Base-by-base conservation (phyloP, 1,140 invertebrate species). In the Daktulosphaira vitifoliae region DNA sequence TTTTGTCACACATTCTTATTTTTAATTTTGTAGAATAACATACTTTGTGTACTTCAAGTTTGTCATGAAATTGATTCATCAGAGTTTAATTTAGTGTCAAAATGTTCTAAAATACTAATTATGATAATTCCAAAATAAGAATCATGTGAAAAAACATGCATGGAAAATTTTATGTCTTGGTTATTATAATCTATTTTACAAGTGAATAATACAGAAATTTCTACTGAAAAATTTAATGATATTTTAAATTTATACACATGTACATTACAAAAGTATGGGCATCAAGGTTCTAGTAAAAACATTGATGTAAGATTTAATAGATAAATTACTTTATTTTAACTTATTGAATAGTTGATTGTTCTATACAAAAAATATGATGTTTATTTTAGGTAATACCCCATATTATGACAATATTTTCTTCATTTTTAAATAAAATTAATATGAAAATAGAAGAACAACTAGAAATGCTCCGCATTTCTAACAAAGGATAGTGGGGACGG, bases 1-100 rank as follows among this genome's bases (percentile, higher is more conserved):
- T 33, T 33, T 33, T 33, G 11, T 6, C 5, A 6, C 29, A 6
- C 5, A 33, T 33, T 33, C 5, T 11, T 33, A 33, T 33, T 33
- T 11, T 33, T 5, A 33, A 11, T 33, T 33, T 33, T 33, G 11
- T 3, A 62, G 56, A 39, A 62, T 33, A 39, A 62, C 29, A 33
- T 62, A 2, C 0, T 62, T 26, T 48, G 56, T 46, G 44, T 62
- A 29, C 44, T 62, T 62, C 8, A 62, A 48, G 56, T 62, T 7
- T 62, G 56, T 15, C 42, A 15, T n/a, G 16, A 62, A 3, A 62
- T 62, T 33, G 44, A 23, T 18, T 39, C 56, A 15, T 1, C 16
- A 18, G 56, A 62, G 20, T 46, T n/a, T 5, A 33, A 62, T 33
- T 18, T 62, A 22, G 16, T 62, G 3, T n/a, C 13, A 7, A 62